Evolutionary conservation across 2,113 vertebrate species (phyloP).

Genomic region (Neotoma lepida): DNA sequence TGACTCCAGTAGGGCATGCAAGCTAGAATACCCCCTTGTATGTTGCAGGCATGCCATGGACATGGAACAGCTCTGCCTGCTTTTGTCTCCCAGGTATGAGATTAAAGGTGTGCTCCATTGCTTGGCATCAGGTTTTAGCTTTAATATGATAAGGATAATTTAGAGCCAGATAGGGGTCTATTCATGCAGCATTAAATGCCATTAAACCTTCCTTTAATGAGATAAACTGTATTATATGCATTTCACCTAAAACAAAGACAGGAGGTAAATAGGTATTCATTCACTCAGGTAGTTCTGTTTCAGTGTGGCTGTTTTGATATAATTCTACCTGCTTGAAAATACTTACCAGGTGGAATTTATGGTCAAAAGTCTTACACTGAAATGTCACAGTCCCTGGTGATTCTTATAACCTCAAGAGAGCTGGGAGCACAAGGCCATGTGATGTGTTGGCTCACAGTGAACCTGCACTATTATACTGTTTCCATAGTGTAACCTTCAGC

Average conservation of each 20-base stretch:
- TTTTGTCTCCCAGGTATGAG: neutral
- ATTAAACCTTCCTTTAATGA: constrained; percentile 11
- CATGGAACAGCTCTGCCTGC: neutral
- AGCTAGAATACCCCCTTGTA: neutral
- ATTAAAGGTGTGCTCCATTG: neutral
- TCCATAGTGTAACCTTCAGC: neutral
- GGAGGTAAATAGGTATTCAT: neutral
- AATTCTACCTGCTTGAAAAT: constrained; percentile 7
- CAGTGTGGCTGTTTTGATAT: neutral
- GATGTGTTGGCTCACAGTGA: neutral
- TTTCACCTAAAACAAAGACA: neutral
- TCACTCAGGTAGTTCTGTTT: neutral
- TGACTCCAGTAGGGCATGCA: neutral
- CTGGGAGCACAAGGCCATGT: neutral
- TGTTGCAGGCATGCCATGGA: neutral
- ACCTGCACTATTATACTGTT: neutral
- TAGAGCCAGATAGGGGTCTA: neutral
- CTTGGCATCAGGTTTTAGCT: neutral
- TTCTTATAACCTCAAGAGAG: neutral
- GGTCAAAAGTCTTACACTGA: neutral
- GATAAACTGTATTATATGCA: neutral
- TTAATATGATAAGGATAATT: neutral
- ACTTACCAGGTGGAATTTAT: neutral
- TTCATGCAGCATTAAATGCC: neutral
- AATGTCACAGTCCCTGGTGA: neutral